phyloP scores from a whole-genome alignment of 2,888 invertebrate species.

The Hypercompe scribonia region DNA sequence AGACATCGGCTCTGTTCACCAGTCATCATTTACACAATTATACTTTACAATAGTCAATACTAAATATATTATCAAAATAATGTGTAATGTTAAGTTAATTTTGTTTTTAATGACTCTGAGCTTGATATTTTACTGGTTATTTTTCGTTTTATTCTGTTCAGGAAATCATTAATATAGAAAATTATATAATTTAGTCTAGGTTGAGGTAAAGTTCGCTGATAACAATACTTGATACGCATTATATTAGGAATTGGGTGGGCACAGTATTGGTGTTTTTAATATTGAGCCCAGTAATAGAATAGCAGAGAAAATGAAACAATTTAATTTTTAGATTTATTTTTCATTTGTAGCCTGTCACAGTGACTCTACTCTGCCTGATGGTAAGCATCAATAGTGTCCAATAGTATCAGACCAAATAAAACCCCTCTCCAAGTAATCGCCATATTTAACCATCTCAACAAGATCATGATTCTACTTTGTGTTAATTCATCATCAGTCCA shows the following conservation, averaged over 20 bases:
- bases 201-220: background rate
- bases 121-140: background rate
- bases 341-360: too few relatives aligned
- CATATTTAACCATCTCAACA: background rate
- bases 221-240: background rate
- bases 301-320: too few relatives aligned
- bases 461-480: background rate
- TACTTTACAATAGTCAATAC: background rate
- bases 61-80: background rate
- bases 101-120: background rate
- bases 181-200: background rate
- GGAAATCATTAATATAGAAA: background rate
- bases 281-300: background rate
- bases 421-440: background rate
- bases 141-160: background rate
- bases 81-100: background rate
- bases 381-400: too few relatives aligned
- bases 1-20: background rate
- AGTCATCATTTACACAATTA: conserved; percentile 19
- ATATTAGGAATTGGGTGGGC: background rate
- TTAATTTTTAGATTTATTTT: too few relatives aligned
- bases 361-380: too few relatives aligned
- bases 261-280: background rate
- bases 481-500: background rate
- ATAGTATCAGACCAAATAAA: too few relatives aligned